Percentiles rank a stretch among this genome's conserved stretches.
Conservation (phyloP, 2,113 vertebrate genomes). For the Arizona elegans region DNA sequence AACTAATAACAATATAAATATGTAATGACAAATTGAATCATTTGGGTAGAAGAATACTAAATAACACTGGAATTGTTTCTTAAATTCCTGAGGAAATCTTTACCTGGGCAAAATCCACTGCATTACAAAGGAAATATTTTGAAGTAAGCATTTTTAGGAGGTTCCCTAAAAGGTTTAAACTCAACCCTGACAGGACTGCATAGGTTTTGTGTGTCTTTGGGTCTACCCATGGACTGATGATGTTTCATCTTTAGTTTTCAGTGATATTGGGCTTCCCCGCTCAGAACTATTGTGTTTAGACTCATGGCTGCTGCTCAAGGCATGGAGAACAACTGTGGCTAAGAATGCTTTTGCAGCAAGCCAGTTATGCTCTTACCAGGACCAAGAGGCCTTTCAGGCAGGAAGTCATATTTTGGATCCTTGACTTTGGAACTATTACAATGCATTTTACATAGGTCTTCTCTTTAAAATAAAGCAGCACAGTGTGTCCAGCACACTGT, state of each 20-base stretch:
- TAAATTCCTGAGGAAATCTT: background rate
- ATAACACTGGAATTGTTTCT: background rate
- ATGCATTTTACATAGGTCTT: background rate
- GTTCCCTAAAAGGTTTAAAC: background rate
- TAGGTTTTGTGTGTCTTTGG: background rate
- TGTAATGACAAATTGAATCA: background rate
- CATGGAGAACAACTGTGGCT: background rate
- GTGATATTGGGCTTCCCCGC: background rate
- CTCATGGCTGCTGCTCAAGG: background rate
- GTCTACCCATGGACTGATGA: background rate
- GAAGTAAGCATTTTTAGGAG: background rate
- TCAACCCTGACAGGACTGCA: background rate
- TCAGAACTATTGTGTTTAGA: background rate
- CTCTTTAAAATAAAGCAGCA: background rate
- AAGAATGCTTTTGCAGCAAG: background rate
- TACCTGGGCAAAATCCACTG: background rate
- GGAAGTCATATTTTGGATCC: background rate
- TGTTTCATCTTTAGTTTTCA: background rate
- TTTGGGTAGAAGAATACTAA: background rate
- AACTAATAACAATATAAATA: background rate
- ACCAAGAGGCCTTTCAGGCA: background rate
- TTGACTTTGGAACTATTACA: background rate
- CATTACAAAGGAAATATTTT: background rate
- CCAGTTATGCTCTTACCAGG: background rate
- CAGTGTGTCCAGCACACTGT: background rate